phyloP scores from a whole-genome alignment of 2,797 vertebrate genomes.

The Hozukius guyotensis region DNA sequence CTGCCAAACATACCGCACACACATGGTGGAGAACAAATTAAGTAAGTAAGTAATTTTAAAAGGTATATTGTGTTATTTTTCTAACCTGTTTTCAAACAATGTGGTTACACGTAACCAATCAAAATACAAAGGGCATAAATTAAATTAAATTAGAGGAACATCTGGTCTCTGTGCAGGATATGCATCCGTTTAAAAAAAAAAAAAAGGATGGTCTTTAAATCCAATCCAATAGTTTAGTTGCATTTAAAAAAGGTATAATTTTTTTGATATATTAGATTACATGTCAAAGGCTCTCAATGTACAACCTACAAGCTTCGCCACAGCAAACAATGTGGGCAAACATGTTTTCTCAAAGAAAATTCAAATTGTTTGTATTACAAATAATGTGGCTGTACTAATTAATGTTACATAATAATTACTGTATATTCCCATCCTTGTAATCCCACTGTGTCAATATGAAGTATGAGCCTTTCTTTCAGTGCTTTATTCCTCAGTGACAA shows the following conservation, averaged over 20 bases:
- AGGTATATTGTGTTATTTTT: not conserved
- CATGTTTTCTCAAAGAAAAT: not conserved
- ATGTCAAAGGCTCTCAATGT: not conserved
- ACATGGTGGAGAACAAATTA: no score
- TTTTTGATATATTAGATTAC: not conserved
- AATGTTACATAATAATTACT: not conserved
- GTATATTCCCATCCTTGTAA: not conserved
- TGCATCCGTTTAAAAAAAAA: not conserved
- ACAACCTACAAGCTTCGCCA: not conserved
- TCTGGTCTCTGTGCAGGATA: not conserved
- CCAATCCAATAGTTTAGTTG: not conserved
- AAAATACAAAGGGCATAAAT: not conserved
- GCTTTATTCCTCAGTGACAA: not conserved
- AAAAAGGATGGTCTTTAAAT: not conserved
- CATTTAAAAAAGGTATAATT: not conserved
- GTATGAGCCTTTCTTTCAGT: not conserved
- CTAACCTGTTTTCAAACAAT: not conserved
- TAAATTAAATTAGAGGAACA: not conserved
- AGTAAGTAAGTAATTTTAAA: no score
- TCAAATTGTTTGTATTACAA: not conserved
- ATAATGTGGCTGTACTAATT: not conserved
- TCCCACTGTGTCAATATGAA: no score
- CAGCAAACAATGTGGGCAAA: not conserved
- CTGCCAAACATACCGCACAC: accelerated
- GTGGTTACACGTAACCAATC: not conserved